Evolutionary conservation across 2,797 vertebrate species (phyloP).

Genomic region (Falco cherrug): DNA sequence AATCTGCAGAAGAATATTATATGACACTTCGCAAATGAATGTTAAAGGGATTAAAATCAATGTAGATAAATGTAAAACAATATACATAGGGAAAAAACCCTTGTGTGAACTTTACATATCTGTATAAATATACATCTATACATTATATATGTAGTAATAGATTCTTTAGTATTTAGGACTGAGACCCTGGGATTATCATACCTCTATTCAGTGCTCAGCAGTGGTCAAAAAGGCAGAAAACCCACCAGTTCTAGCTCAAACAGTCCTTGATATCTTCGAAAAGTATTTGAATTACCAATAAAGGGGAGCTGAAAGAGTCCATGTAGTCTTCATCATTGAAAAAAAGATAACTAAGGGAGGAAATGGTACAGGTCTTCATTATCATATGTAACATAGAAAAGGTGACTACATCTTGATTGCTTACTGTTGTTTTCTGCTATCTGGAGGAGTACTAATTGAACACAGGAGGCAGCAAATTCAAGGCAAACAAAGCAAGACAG

Average conservation of each 20-base stretch:
- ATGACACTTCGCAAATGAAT: not conserved
- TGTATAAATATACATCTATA: no score
- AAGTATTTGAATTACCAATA: not conserved
- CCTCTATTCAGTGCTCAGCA: not conserved
- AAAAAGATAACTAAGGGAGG: not conserved
- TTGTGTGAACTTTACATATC: not conserved
- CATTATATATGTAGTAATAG: not conserved
- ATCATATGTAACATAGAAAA: not conserved
- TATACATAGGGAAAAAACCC: fast-evolving
- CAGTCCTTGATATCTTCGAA: not conserved
- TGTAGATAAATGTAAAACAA: not conserved
- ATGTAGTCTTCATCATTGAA: not conserved
- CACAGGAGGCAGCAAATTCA: not conserved
- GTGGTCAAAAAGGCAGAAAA: not conserved
- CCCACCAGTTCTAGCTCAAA: not conserved
- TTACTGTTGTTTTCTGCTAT: not conserved
- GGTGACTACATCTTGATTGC: not conserved
- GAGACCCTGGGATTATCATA: not conserved
- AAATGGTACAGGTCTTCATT: not conserved
- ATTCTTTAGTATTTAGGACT: not conserved
- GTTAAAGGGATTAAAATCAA: not conserved
- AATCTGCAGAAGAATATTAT: not conserved
- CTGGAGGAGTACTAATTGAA: not conserved
- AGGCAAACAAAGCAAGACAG: not conserved
- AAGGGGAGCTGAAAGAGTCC: not conserved